Evolutionary conservation across 2,888 invertebrate genomes (phyloP).

Genomic region (Pachydiplax longipennis): DNA sequence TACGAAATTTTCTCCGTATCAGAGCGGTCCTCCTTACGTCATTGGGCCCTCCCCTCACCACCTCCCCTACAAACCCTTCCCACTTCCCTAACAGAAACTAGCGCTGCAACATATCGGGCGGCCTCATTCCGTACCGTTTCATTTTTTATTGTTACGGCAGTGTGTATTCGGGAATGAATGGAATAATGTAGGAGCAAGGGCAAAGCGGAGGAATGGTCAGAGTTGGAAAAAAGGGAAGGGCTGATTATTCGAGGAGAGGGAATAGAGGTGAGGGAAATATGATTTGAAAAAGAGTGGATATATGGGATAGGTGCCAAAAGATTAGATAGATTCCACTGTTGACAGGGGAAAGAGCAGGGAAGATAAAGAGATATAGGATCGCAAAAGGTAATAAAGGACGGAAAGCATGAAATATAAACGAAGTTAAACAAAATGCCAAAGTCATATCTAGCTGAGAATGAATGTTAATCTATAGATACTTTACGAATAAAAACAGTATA

Average conservation of each 20-base stretch:
- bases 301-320: neutral
- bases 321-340: neutral
- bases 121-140: neutral
- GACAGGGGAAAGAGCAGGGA: neutral
- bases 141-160: conserved; percentile 31
- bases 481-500: too few relatives aligned
- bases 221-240: too few relatives aligned
- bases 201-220: neutral
- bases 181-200: neutral
- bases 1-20: neutral
- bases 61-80: neutral
- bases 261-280: neutral
- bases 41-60: neutral
- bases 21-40: neutral
- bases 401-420: too few relatives aligned
- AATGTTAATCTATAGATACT: too few relatives aligned
- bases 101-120: neutral
- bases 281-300: neutral
- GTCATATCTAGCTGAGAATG: too few relatives aligned
- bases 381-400: too few relatives aligned
- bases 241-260: neutral
- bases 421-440: too few relatives aligned
- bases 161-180: neutral
- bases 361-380: neutral
- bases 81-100: neutral